Base-by-base conservation (phyloP, 2,797 vertebrate species). In the Gymnodraco acuticeps region DNA sequence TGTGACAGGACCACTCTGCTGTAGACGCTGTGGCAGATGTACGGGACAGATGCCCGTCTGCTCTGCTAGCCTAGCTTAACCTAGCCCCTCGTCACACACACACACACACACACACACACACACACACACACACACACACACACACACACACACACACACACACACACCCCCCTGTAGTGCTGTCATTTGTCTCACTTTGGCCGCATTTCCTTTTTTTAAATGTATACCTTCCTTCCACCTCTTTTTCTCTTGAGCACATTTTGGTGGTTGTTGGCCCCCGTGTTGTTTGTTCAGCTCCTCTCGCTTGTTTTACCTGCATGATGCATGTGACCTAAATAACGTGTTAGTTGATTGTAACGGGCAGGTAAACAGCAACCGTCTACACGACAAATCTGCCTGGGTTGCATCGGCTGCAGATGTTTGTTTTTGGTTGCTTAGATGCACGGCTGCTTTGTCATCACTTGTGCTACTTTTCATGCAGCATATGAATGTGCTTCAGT, bases 21-120 rank as follows among this genome's bases (percentile, higher is more conserved):
- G 63, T 79, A 83, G 85, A 88, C 41, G 70, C 86, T 82, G 77
- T 82, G 85, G 75, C 91, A 92, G 91, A 93, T 93, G 88, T 80
- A 84, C 38, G 3, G 77, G 81, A 82, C 91, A 90, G 91, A 93
- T 92, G 90, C 78, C 78, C 64, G 82, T 91, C 84, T 88, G 86
- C 81, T 85, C 75, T 11, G 65, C 65, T 86, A 84, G 77, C 67
- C 77, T 72, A 20, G 80, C 72, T 88, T 78, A 73, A 81, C 78
- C 64, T 17, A n/a, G 8, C 56, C 41, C 61, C 62, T 5, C 20
- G 59, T 12, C 53, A 16, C 59, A 14, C 64, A 3, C 60, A 14
- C 53, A 6, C 54, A 41, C 65, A 27, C 75, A 19, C 59, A 56
- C 70, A 38, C 33, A 38, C 42, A 10, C 50, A 11, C 54, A 52